phyloP scores from a whole-genome alignment of 1,140 invertebrate species.

The Drosophila jambulina region DNA sequence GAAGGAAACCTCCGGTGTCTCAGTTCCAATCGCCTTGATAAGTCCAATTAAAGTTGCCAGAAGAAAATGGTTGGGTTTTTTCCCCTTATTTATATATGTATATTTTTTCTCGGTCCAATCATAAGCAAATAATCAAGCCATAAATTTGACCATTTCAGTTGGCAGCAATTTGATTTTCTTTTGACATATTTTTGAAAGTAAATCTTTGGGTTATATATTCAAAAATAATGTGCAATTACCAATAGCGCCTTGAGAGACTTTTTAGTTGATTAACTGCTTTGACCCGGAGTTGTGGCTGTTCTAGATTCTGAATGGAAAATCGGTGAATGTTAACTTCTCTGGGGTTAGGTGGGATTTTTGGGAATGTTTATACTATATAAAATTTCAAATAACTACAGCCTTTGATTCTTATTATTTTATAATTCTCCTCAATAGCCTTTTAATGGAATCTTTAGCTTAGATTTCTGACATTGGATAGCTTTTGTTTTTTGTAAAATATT shows the following conservation, averaged over 20 bases:
- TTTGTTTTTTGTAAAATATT: no score
- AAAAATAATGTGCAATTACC: conserved; percentile 75
- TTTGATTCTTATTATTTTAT: neutral
- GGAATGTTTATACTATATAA: no score
- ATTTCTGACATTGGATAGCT: no score
- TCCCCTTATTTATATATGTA: conserved; percentile 3
- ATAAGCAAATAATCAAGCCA: conserved; percentile 82
- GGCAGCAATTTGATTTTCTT: conserved; percentile 57
- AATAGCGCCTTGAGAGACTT: conserved; percentile 47
- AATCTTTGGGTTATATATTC: conserved; percentile 57
- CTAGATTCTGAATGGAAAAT: conserved; percentile 23
- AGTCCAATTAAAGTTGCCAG: conserved; percentile 81
- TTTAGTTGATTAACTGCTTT: conserved; percentile 71
- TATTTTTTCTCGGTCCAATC: conserved; percentile 47
- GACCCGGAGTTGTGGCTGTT: conserved; percentile 14
- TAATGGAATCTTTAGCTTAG: no score
- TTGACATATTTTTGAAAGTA: conserved; percentile 68
- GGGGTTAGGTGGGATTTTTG: neutral
- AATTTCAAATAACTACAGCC: no score
- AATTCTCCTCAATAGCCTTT: neutral
- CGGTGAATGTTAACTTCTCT: neutral
- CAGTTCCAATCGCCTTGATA: conserved; percentile 67
- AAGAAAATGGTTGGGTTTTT: conserved; percentile 49
- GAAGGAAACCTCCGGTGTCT: conserved; percentile 34
- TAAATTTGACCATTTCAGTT: conserved; percentile 70